These are phyloP conservation scores for Mormyrus iriodes DNA, from an alignment of 2,113 vertebrate species.

Conservation along the genomic window DNA sequence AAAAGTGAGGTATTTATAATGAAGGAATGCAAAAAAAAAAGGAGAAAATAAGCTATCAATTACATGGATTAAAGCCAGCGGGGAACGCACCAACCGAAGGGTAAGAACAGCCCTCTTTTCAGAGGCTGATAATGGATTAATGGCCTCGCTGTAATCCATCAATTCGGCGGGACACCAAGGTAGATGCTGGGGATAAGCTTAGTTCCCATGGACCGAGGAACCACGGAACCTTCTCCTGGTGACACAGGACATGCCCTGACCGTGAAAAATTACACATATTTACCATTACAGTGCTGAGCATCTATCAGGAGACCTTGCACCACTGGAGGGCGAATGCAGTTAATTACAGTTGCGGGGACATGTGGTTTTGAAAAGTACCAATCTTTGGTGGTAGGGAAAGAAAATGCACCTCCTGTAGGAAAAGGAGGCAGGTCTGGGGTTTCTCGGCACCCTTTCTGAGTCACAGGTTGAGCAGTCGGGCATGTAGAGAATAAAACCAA, in stretches of 20 bases:
- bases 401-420: neutral
- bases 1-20: neutral
- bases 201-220: neutral
- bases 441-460: neutral
- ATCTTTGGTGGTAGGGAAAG: neutral
- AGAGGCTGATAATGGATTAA: constrained; percentile 2
- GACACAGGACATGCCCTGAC: neutral
- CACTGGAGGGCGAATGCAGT: neutral
- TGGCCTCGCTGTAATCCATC: neutral
- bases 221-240: neutral
- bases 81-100: neutral
- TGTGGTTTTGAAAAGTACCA: neutral
- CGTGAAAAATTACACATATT: neutral
- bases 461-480: neutral
- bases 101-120: neutral
- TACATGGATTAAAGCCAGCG: neutral
- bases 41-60: neutral
- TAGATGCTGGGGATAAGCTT: neutral
- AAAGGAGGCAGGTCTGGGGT: neutral
- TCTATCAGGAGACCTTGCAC: neutral
- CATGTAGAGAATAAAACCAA: neutral
- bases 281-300: neutral
- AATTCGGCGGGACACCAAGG: neutral
- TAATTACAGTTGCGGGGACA: neutral
- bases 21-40: neutral